A percentile compares a stretch with the other conserved stretches of the same genome.
Conservation (phyloP, 2,113 vertebrate genomes). For the Cichladusa arquata region DNA sequence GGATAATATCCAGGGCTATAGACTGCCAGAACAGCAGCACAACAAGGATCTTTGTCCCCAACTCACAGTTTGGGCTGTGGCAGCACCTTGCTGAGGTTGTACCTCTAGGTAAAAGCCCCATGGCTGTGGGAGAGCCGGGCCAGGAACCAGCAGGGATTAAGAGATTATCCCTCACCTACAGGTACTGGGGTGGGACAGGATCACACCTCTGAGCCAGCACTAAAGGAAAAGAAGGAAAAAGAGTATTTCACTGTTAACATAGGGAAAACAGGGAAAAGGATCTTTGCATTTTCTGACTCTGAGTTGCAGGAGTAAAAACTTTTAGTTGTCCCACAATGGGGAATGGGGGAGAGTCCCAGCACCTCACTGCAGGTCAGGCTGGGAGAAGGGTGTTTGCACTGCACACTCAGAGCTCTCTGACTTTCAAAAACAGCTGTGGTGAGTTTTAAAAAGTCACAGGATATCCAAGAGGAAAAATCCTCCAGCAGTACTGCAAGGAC, state of each 20-base stretch:
- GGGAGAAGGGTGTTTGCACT: neutral
- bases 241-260: neutral
- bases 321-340: neutral
- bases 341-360: neutral
- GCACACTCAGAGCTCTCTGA: neutral
- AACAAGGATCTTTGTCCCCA: neutral
- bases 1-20: neutral
- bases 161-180: neutral
- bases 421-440: neutral
- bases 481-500: neutral
- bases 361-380: neutral
- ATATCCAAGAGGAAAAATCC: neutral
- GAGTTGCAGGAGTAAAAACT: neutral
- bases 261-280: neutral
- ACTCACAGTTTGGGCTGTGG: neutral
- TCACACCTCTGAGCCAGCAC: rapidly evolving
- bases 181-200: neutral
- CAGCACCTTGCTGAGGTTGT: neutral
- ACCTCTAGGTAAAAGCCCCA: neutral
- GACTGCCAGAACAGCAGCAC: neutral
- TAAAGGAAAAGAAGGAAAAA: neutral
- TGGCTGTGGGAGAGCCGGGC: neutral
- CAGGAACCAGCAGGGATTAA: neutral
- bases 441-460: neutral
- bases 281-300: neutral